Evolutionary conservation across 2,113 vertebrate species (phyloP).

Genomic region (Centrocercus urophasianus): DNA sequence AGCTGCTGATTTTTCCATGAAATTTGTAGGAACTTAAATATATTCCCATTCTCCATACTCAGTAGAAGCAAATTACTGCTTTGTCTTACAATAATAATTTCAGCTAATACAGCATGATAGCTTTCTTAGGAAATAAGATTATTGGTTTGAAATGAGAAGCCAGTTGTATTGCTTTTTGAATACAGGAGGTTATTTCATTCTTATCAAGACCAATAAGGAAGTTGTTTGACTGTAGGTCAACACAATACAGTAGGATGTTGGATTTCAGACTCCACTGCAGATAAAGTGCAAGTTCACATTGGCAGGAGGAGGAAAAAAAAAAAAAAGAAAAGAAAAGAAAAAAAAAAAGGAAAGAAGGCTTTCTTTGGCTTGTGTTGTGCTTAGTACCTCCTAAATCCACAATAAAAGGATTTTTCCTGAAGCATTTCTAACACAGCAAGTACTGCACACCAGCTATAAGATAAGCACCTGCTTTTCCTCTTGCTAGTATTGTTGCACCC

Average conservation of each 20-base stretch:
- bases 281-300: background rate
- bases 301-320: background rate
- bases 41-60: background rate
- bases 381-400: background rate
- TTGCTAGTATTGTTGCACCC: background rate
- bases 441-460: background rate
- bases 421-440: background rate
- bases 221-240: background rate
- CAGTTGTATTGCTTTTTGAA: slow-evolving; percentile 5
- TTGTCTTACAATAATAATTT: background rate
- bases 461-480: background rate
- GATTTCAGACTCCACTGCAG: background rate
- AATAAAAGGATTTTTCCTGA: background rate
- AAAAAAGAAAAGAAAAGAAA: background rate
- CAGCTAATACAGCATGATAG: background rate
- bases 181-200: slow-evolving; percentile 7
- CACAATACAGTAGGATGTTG: background rate
- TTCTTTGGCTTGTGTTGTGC: background rate
- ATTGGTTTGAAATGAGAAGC: slow-evolving; percentile 27
- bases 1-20: background rate
- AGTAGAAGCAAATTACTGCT: background rate
- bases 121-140: background rate
- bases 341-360: background rate
- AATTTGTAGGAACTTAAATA: background rate
- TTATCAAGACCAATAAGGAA: slow-evolving; percentile 36